Percentiles rank a stretch among this genome's conserved stretches.
Conservation (phyloP, 2,888 invertebrate genomes). For the Myathropa florea region DNA sequence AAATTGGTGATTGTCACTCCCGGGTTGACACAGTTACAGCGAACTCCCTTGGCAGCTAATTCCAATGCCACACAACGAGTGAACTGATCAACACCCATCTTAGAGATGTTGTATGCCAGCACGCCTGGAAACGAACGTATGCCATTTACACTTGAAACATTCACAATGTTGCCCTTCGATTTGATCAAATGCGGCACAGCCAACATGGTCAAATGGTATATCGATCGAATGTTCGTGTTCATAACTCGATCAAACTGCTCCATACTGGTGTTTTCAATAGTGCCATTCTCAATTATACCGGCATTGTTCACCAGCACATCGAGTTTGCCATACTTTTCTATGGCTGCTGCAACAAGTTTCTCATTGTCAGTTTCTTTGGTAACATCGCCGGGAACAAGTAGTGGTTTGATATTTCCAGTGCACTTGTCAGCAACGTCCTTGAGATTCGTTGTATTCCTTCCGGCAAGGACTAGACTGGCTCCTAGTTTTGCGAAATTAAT, state of each 20-base stretch:
- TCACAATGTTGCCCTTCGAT: conserved; percentile 94
- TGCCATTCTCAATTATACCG: conserved; percentile 90
- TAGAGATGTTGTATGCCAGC: conserved; percentile 95
- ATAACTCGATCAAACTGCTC: conserved; percentile 95
- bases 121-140: conserved; percentile 94
- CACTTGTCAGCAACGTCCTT: conserved; percentile 83
- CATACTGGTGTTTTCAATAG: conserved; percentile 91
- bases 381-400: conserved; percentile 86
- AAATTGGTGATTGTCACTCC: conserved; percentile 93
- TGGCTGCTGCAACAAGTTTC: conserved; percentile 86
- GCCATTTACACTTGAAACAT: conserved; percentile 97
- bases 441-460: conserved; percentile 85
- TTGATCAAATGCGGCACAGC: conserved; percentile 92
- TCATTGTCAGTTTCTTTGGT: conserved; percentile 88
- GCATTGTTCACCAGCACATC: conserved; percentile 96
- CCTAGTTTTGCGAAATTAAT: conserved; percentile 85
- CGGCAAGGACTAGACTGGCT: conserved; percentile 85
- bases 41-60: conserved; percentile 89
- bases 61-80: conserved; percentile 96
- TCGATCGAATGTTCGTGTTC: conserved; percentile 92
- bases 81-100: conserved; percentile 96
- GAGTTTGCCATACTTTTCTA: conserved; percentile 88
- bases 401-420: conserved; percentile 80
- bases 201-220: conserved; percentile 91
- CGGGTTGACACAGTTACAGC: conserved; percentile 96